These are phyloP conservation scores for Synergus japonicus DNA, from an alignment of 2,888 invertebrate species.

Conservation along the genomic window DNA sequence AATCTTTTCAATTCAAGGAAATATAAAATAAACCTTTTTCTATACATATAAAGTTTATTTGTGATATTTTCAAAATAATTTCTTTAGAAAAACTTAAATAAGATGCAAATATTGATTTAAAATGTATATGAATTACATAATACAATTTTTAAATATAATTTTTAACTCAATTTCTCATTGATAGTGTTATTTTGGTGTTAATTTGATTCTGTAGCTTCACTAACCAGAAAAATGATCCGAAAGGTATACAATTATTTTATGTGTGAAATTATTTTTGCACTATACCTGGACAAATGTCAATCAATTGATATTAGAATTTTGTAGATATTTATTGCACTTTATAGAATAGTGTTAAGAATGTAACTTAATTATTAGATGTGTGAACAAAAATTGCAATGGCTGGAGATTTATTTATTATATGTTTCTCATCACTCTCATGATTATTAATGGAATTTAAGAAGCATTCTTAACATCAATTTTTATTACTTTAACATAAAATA, in stretches of 20 bases:
- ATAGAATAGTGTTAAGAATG: no score
- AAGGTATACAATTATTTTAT: not conserved
- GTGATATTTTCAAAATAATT: not conserved
- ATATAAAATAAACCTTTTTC: not conserved
- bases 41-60: not conserved
- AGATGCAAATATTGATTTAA: not conserved
- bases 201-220: not conserved
- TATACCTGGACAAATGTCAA: no score
- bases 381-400: no score
- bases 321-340: not conserved
- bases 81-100: not conserved
- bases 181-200: not conserved
- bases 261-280: no score
- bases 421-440: no score
- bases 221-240: not conserved
- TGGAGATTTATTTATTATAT: no score
- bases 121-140: not conserved
- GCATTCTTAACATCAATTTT: not conserved
- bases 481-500: not conserved
- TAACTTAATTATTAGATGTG: no score
- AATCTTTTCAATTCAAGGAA: not conserved
- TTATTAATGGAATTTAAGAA: not conserved
- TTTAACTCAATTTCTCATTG: not conserved
- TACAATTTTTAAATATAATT: not conserved
- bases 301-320: not conserved